Percentiles rank a stretch among this genome's conserved stretches.
phyloP scores from a whole-genome alignment of 2,888 invertebrate genomes.

The Marasmarcha lunaedactyla region DNA sequence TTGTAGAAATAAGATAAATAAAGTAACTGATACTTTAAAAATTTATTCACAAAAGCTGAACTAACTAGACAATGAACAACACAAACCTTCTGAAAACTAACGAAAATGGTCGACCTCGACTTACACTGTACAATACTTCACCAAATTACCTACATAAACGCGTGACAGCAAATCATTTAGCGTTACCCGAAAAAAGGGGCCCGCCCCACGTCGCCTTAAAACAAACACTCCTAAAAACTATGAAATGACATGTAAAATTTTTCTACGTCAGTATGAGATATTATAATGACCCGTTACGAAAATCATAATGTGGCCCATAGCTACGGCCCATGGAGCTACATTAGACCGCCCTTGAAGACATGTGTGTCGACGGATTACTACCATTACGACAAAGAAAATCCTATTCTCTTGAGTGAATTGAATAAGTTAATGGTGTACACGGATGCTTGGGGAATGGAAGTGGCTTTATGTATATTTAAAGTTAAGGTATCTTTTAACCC shows the following conservation, averaged over 20 bases:
- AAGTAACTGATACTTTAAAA: too few species aligned
- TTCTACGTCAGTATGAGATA: conserved; percentile 67
- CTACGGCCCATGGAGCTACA: conserved; percentile 30
- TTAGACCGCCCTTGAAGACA: conserved; percentile 52
- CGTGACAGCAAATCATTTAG: background rate
- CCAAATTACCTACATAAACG: background rate
- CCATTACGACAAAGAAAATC: conserved; percentile 51
- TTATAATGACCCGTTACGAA: conserved; percentile 67
- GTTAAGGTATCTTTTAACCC: too few species aligned
- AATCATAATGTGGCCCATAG: conserved; percentile 56
- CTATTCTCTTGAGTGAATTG: conserved; percentile 56
- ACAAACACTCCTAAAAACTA: conserved; percentile 61
- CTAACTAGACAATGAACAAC: too few species aligned
- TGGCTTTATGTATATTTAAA: too few species aligned
- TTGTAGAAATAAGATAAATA: too few species aligned
- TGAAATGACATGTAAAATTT: conserved; percentile 67
- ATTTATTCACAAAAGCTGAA: too few species aligned
- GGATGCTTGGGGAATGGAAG: conserved; percentile 18
- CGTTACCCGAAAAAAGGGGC: conserved; percentile 24
- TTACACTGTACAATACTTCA: too few species aligned
- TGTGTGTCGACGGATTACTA: conserved; percentile 50
- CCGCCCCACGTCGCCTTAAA: conserved; percentile 46
- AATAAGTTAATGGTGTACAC: conserved; percentile 55
- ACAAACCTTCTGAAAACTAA: too few species aligned
- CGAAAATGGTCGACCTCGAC: too few species aligned